Conservation (phyloP, 2,113 vertebrate genomes). For the Accipiter virgatus region DNA sequence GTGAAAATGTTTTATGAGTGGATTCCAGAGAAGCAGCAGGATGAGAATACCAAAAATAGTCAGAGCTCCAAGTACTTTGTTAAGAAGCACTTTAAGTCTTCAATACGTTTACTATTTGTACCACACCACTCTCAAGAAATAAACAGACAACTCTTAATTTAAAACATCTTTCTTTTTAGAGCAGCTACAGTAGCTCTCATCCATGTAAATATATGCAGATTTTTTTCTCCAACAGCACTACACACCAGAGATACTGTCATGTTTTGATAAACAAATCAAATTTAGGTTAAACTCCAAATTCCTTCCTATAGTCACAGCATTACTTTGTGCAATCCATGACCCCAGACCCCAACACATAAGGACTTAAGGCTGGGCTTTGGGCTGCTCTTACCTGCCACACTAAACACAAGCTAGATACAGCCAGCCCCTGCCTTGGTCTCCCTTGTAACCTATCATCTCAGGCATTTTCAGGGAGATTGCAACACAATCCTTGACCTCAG, state of each 20-base stretch:
- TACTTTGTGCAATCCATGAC: neutral
- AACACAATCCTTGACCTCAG: neutral
- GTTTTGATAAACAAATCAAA: neutral
- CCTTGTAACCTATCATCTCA: neutral
- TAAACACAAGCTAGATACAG: neutral
- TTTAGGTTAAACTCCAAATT: neutral
- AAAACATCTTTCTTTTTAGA: constrained; percentile 6
- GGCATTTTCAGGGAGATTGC: neutral
- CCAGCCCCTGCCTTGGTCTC: neutral
- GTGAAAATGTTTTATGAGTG: constrained; percentile 12
- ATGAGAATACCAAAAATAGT: constrained; percentile 26
- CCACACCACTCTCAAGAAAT: neutral
- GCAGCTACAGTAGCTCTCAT: neutral
- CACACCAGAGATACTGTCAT: neutral
- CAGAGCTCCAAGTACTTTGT: neutral
- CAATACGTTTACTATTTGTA: constrained; percentile 22
- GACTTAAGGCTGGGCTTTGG: neutral
- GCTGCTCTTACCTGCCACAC: neutral
- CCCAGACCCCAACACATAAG: neutral
- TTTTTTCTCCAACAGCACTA: neutral
- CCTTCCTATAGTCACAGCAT: neutral
- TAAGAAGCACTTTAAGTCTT: neutral
- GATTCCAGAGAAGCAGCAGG: constrained; percentile 12
- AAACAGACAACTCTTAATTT: constrained; percentile 10
- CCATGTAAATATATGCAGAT: neutral